These are phyloP conservation scores for Ischnura elegans DNA, from an alignment of 2,888 invertebrate species.

Conservation along the genomic window DNA sequence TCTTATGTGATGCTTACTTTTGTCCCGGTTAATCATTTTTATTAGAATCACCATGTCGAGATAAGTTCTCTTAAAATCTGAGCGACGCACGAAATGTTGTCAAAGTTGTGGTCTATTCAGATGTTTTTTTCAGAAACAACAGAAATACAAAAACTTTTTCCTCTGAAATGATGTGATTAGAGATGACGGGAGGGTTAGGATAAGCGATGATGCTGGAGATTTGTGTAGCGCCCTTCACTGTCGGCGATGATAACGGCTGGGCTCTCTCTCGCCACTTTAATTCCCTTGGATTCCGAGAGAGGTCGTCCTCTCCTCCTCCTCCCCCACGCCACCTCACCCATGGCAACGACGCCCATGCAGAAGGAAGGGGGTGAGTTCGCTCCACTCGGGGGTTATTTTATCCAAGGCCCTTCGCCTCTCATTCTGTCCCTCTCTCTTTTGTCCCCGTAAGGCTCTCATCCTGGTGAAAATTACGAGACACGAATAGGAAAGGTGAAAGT, in stretches of 20 bases:
- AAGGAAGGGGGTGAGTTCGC: not conserved
- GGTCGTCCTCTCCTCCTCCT: not conserved
- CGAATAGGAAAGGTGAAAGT: not conserved
- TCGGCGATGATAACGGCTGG: not conserved
- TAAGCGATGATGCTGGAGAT: not conserved
- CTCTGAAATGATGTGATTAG: not conserved
- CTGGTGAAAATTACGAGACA: not conserved
- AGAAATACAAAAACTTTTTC: too few relatives aligned
- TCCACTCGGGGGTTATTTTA: not conserved
- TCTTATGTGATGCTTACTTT: too few relatives aligned
- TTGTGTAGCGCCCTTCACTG: not conserved
- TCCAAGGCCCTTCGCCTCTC: not conserved
- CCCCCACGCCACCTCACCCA: not conserved
- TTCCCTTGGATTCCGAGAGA: not conserved
- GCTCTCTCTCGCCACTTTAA: not conserved
- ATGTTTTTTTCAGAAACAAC: too few relatives aligned
- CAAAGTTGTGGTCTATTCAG: too few relatives aligned
- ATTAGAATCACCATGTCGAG: too few relatives aligned
- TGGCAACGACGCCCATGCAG: not conserved
- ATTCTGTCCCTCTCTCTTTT: slow-evolving; percentile 14
- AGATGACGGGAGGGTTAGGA: not conserved
- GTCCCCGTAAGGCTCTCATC: not conserved
- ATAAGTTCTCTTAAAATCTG: too few relatives aligned
- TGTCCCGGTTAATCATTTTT: too few relatives aligned
- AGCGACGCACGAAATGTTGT: too few relatives aligned